Evolutionary conservation across 2,797 vertebrate species (phyloP), one percentile per base, ranked within the genome.

Genomic region (Sebastolobus alascanus): DNA sequence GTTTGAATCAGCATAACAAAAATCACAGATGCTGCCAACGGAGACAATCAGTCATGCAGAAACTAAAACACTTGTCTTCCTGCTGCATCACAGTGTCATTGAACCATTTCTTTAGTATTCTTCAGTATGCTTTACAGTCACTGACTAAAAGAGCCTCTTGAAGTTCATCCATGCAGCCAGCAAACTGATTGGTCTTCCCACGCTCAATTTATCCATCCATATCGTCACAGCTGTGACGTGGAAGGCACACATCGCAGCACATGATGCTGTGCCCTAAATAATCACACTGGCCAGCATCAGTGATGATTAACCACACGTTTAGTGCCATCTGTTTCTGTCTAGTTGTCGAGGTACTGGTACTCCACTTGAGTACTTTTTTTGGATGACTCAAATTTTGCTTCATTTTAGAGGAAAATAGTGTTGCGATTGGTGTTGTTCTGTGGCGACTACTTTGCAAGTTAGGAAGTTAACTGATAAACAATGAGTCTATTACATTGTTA

Each of bases 171-270:
- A 66, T n/a, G 63, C 55, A 71, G 64, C 22, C 37, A 7, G 67
- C 27, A 31, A 46, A 68, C 54, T 37, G 56, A 73, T 22, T 18
- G 13, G 9, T 56, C 37, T 64, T 75, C 40, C 29, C 68, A 75
- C 10, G 3, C 37, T 20, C 1, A 35, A 50, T 43, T 25, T 31
- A 60, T 50, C 27, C 6, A 6, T 40, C 56, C 31, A 52, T n/a
- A 55, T 70, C 25, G 9, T 75, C 56, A 29, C 61, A 60, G 52
- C 71, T 65, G 55, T 52, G 33, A 63, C 5, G 12, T 20, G 54
- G 22, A 38, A 58, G 11, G 43, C 38, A 59, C 35, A 50, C 46
- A 66, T 72, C 52, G 46, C 12, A 35, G 66, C 84, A 87, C 83
- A 77, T 85, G 80, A 89, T 55, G 40, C 54, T 22, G 61, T 5